Evolutionary conservation across 2,797 vertebrate species (phyloP), one percentile per base, ranked within the genome.

Genomic region (Sparus aurata): DNA sequence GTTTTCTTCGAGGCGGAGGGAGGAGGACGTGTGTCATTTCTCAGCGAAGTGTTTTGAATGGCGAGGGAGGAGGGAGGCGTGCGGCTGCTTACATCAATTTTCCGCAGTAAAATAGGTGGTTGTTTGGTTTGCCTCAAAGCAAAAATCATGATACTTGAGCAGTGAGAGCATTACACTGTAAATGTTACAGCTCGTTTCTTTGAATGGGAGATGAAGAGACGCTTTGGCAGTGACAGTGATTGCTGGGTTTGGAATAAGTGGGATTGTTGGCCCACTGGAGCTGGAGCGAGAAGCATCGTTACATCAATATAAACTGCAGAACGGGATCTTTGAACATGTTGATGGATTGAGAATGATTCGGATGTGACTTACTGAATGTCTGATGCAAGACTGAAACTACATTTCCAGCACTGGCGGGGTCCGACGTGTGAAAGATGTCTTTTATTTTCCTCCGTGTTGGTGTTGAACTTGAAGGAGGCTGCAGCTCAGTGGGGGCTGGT

Each of bases 151-250:
- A 68, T 34, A 1, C 49, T 77, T 10, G 15, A 57, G 80, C 70
- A n/a, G 53, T 23, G 69, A 20, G 79, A 23, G 66, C 62, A 57
- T 69, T 45, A 46, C 18, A 15, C 5, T 73, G 75, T 53, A 49
- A 75, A 74, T 13, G 41, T 57, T 50, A 59, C 59, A 45, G 63
- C 57, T 54, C 57, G 65, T 53, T n/a, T n/a, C 1, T 13, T n/a
- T 66, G 69, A 67, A 68, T 34, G 25, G 16, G 63, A 75, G 73
- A 76, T 59, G 58, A 79, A 72, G 75, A 74, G 62, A 54, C 27
- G 76, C 43, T 70, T 23, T 25, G 62, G 53, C 50, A 1, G 55
- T 58, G 75, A 71, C 74, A n/a, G 58, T 59, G 79, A 80, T 79
- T 63, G 71, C 80, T 69, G 49, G 60, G 49, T 83, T 71, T 23